Conservation (phyloP, 2,797 vertebrate species). For the Darevskia nairensis region DNA sequence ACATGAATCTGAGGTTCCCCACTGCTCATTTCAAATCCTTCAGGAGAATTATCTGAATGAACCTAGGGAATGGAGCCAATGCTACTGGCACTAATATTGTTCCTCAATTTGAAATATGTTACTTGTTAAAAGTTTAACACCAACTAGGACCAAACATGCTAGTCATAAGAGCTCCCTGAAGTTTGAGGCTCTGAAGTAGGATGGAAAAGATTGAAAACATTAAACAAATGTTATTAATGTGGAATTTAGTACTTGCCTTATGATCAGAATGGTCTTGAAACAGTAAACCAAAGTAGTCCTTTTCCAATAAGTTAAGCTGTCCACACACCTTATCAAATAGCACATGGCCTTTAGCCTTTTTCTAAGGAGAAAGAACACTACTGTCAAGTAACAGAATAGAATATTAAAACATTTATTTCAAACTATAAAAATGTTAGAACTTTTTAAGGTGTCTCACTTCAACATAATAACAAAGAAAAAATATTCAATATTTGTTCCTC, state of each 20-base stretch:
- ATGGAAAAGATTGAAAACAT: neutral
- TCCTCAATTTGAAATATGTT: neutral
- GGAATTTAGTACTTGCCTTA: slow-evolving; percentile 79
- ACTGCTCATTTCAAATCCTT: neutral
- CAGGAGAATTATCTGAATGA: no score
- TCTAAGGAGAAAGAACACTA: slow-evolving; percentile 79
- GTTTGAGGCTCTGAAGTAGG: neutral
- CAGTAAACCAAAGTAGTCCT: slow-evolving; percentile 94
- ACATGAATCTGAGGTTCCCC: neutral
- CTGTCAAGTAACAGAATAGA: neutral
- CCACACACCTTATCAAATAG: slow-evolving; percentile 93
- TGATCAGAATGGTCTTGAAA: slow-evolving; percentile 88
- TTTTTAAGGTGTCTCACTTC: neutral
- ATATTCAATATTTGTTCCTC: neutral
- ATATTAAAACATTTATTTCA: slow-evolving; percentile 1
- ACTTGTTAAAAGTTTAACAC: neutral
- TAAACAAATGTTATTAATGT: neutral
- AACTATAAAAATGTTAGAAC: neutral
- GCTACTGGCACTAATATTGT: neutral
- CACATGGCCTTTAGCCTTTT: slow-evolving; percentile 91
- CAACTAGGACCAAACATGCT: neutral
- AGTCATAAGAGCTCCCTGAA: neutral
- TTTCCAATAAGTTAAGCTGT: slow-evolving; percentile 95
- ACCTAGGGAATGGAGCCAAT: neutral
- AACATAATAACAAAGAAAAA: neutral